Evolutionary conservation across 2,888 invertebrate genomes (phyloP), one percentile per base, ranked within the genome.

Genomic region (Elysia crispata): DNA sequence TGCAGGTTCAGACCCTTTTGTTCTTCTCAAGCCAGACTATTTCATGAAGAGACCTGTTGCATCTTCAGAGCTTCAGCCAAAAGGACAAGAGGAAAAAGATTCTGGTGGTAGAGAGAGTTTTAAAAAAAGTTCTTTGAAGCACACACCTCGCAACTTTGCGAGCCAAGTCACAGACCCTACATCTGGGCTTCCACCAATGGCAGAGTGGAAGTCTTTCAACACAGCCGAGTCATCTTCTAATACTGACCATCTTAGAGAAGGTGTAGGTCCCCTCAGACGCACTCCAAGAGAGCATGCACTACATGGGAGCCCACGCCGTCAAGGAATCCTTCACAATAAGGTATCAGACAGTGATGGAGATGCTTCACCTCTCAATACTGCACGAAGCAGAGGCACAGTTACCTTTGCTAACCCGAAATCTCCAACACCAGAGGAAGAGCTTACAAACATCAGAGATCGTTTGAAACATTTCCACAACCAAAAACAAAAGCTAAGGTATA

Each of bases 401-500:
- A 77, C 67, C 30, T 77, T 79, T 54, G 66, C 74, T 64, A 74
- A 57, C 41, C 57, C 79, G 60, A 75, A 77, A 66, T 66, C 78
- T 28, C 79, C 76, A 13, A 72, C 82, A 18, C 80, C 80, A 23
- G 80, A 81, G 23, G 85, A 86, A 64, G 88, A 89, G 80, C 83
- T 89, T n/a, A 74, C 87, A 5, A 69, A 81, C 30, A 90, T 90
- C 25, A 83, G 89, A 72, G 88, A 89, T 77, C 81, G 80, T 69
- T 82, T 90, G 78, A 85, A 85, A 70, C 78, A 81, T 33, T 90
- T 87, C 85, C 86, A 86, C 33, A 81, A 85, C 28, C 86, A 87
- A 73, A 89, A 88, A 81, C 87, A 87, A 75, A 86, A 86, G 80
- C 82, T 90, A 15, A 86, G 87, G 90, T 90, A 80, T 81, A 83